Percentiles rank a stretch among this genome's conserved stretches.
Evolutionary conservation across 2,888 invertebrate genomes (phyloP).

Genomic region (Spodoptera littoralis): DNA sequence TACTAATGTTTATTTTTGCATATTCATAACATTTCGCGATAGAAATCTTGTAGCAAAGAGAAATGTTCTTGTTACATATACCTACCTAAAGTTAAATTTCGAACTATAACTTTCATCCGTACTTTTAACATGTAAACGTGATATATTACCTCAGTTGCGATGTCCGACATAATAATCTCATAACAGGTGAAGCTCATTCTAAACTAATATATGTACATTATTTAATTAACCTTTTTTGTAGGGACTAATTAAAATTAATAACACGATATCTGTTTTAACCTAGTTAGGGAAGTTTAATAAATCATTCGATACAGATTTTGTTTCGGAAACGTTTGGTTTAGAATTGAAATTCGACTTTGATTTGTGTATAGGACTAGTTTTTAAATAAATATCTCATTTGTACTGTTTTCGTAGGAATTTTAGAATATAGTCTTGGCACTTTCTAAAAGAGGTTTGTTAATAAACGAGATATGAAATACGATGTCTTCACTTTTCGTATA

Average conservation of each 20-base stretch:
- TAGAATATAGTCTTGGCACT: too few relatives aligned
- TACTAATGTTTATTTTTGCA: conserved; percentile 57
- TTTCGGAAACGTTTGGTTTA: conserved; percentile 15
- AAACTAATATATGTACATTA: conserved; percentile 34
- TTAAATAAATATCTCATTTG: too few relatives aligned
- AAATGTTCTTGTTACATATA: conserved; percentile 44
- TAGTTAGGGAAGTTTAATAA: conserved; percentile 44
- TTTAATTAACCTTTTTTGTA: conserved; percentile 42
- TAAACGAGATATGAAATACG: too few relatives aligned
- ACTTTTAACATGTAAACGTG: conserved; percentile 40
- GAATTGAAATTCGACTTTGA: too few relatives aligned
- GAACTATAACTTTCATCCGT: conserved; percentile 53
- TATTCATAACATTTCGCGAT: conserved; percentile 53
- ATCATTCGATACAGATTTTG: conserved; percentile 25
- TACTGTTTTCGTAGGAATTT: too few relatives aligned
- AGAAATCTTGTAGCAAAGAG: conserved; percentile 50
- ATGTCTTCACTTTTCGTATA: too few relatives aligned
- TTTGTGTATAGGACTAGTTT: too few relatives aligned
- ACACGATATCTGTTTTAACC: conserved; percentile 28
- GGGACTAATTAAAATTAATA: conserved; percentile 42
- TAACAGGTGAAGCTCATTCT: conserved; percentile 33
- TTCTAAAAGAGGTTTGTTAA: too few relatives aligned
- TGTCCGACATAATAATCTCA: conserved; percentile 21
- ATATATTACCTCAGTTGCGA: conserved; percentile 25
- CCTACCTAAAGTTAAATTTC: conserved; percentile 15